phyloP scores from a whole-genome alignment of 2,797 vertebrate species.

The Harpagifer antarcticus region DNA sequence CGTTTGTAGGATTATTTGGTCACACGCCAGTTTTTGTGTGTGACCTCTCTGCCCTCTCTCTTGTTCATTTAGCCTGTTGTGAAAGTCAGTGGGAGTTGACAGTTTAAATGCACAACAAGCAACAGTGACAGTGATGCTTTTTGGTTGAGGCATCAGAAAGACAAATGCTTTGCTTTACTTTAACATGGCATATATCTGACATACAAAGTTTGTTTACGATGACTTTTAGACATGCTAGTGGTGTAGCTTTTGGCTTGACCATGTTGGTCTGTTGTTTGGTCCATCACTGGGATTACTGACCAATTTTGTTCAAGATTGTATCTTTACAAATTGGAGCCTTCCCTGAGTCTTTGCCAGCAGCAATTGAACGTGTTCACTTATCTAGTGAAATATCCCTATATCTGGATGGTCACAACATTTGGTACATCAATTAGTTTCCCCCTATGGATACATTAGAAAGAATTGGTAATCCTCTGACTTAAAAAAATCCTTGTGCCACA shows the following conservation, averaged over 20 bases:
- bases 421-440: neutral
- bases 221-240: too few relatives aligned
- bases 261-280: too few relatives aligned
- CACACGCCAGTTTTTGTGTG: constrained; percentile 31
- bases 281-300: too few relatives aligned
- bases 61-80: constrained; percentile 29
- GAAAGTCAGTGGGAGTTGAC: constrained; percentile 39
- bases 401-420: neutral
- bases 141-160: neutral
- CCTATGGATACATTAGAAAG: too few relatives aligned
- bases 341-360: neutral
- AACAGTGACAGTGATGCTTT: neutral
- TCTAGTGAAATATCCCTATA: neutral
- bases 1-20: constrained; percentile 56
- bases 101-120: neutral
- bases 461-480: too few relatives aligned
- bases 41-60: constrained; percentile 45
- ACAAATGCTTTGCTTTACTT: neutral
- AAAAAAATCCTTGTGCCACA: too few relatives aligned
- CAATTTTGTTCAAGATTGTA: too few relatives aligned
- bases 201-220: too few relatives aligned
- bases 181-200: neutral
- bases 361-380: neutral
- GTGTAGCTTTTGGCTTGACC: too few relatives aligned
- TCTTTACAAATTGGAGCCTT: too few relatives aligned